Base-by-base conservation (phyloP, 2,888 invertebrate species). In the Agrochola macilenta region DNA sequence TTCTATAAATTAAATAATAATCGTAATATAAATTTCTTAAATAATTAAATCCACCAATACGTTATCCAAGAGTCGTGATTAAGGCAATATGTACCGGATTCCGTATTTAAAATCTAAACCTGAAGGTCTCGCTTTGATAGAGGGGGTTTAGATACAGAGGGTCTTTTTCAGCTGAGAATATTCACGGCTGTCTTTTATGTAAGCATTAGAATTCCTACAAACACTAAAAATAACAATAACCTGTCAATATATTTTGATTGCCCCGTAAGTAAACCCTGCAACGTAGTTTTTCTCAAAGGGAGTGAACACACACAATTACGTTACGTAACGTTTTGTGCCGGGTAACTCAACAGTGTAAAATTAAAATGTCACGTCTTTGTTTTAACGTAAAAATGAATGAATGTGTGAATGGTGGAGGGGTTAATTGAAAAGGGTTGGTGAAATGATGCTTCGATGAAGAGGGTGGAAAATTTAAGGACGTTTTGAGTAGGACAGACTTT, bases 351-450 rank as follows among this genome's bases (percentile, higher is more conserved):
- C 58, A 39, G 54, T 73, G 65, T 83, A 64, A 69, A 71, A 78
- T 72, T 52, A 49, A 70, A 79, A 80, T 83, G 80, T 80, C 82
- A 76, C 46, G 5, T 70, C 5, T 68, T 76, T 70, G 76, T 76
- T 79, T 65, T 66, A 70, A 76, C 39, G 49, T 75, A 58, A 79
- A 69, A 76, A 70, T 26, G 12, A 71, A n/a, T 60, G 61, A 63
- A 65, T 79, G 74, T 78, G 60, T 61, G 58, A 71, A 71, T 74
- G 35, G 5, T 3, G 30, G 26, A 12, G 58, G 68, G 54, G 12
- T 49, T 74, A 69, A 74, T 82, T 74, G 54, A 60, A 64, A 46
- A 74, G 75, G 79, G 74, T 79, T 49, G 11, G 30, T 30, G 8
- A 26, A 63, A n/a, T 66, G 46, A 26, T 30, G 14, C 14, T 20